Evolutionary conservation across 2,113 vertebrate genomes (phyloP).

Genomic region (Lycaon pictus): DNA sequence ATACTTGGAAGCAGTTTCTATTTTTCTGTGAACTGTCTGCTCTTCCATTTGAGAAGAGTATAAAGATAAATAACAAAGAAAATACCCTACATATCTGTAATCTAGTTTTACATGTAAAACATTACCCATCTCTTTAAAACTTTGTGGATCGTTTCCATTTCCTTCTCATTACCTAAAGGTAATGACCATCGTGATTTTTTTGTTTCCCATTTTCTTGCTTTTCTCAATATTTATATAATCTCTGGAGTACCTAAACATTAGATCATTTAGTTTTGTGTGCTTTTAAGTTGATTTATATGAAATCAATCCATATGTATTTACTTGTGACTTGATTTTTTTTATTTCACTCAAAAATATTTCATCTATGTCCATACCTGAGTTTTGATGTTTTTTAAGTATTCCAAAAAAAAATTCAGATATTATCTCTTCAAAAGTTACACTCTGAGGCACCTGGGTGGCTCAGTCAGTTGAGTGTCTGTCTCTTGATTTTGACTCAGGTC

Average conservation of each 20-base stretch:
- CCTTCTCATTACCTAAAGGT: background rate
- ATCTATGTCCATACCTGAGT: background rate
- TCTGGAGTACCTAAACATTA: background rate
- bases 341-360: constrained; percentile 22
- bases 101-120: background rate
- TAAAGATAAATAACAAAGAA: background rate
- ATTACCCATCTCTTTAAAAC: background rate
- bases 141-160: background rate
- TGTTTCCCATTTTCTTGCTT: background rate
- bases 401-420: background rate
- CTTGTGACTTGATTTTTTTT: background rate
- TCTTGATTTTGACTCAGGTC: background rate
- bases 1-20: background rate
- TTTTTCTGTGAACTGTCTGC: background rate
- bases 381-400: background rate
- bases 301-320: background rate
- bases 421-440: background rate
- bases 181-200: background rate
- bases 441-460: background rate
- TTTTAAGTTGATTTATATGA: background rate
- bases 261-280: background rate
- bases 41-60: background rate
- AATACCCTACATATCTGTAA: background rate
- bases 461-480: background rate
- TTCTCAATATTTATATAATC: background rate